Conservation (phyloP, 2,113 vertebrate species). For the Aphelocoma coerulescens region DNA sequence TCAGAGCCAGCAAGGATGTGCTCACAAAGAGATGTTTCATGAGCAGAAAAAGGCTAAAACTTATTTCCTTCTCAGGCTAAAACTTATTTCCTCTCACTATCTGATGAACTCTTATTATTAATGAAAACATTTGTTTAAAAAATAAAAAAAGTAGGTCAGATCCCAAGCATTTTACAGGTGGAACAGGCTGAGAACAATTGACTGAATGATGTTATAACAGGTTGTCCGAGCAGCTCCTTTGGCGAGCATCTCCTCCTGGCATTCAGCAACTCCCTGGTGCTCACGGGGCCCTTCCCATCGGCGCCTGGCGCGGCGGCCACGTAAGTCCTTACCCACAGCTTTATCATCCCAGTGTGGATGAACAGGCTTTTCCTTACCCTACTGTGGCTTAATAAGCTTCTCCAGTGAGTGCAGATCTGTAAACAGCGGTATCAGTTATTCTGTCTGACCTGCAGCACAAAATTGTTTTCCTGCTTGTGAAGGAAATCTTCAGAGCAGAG, state of each 20-base stretch:
- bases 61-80: background rate
- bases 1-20: background rate
- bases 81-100: background rate
- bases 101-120: background rate
- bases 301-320: accelerated
- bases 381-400: background rate
- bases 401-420: background rate
- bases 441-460: slow-evolving; percentile 22
- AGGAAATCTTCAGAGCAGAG: slow-evolving; percentile 30
- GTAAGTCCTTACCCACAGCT: background rate
- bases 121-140: slow-evolving; percentile 13
- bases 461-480: background rate
- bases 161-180: background rate
- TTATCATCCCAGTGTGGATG: background rate
- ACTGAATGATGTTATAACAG: background rate
- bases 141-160: background rate
- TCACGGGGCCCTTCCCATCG: background rate
- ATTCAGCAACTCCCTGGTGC: background rate
- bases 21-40: background rate
- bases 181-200: background rate
- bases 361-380: background rate
- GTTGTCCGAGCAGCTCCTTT: background rate
- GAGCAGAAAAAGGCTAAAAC: background rate
- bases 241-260: background rate
- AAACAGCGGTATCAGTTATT: background rate